These are phyloP conservation scores for Cheilosia grossa DNA, from an alignment of 2,888 invertebrate species.

Conservation along the genomic window DNA sequence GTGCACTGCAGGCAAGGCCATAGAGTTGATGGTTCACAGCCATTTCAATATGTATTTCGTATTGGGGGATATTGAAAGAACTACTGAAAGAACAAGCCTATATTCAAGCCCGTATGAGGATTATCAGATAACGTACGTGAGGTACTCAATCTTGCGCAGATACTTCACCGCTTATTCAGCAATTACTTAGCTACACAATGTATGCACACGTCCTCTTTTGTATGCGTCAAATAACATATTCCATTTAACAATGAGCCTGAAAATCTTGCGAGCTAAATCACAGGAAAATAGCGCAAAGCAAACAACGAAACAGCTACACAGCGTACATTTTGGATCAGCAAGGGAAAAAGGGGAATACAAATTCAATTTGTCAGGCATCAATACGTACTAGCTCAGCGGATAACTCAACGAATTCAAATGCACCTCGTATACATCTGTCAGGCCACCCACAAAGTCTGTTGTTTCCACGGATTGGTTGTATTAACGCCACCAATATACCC, in stretches of 20 bases:
- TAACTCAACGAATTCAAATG: slow-evolving; percentile 30
- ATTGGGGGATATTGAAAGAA: too few species aligned
- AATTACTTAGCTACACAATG: background rate
- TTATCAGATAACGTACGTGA: too few species aligned
- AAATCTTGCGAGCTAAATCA: background rate
- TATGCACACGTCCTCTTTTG: background rate
- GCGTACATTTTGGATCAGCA: background rate
- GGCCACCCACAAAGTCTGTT: slow-evolving; percentile 32
- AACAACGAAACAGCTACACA: background rate
- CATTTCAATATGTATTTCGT: too few species aligned
- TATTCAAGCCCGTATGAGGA: too few species aligned
- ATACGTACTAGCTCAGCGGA: slow-evolving; percentile 28
- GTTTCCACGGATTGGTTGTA: slow-evolving; percentile 53
- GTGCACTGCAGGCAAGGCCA: too few species aligned
- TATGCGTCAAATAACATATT: background rate
- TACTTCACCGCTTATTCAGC: background rate
- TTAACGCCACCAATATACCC: slow-evolving; percentile 42
- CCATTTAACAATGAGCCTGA: background rate
- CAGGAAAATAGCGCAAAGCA: background rate
- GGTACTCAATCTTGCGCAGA: background rate
- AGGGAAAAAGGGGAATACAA: slow-evolving; percentile 3
- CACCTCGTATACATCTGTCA: slow-evolving; percentile 17
- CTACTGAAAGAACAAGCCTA: too few species aligned
- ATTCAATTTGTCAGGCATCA: slow-evolving; percentile 61
- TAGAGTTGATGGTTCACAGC: too few species aligned